Conservation (phyloP, 1,140 invertebrate species). For the Alviniconcha marisindica region DNA sequence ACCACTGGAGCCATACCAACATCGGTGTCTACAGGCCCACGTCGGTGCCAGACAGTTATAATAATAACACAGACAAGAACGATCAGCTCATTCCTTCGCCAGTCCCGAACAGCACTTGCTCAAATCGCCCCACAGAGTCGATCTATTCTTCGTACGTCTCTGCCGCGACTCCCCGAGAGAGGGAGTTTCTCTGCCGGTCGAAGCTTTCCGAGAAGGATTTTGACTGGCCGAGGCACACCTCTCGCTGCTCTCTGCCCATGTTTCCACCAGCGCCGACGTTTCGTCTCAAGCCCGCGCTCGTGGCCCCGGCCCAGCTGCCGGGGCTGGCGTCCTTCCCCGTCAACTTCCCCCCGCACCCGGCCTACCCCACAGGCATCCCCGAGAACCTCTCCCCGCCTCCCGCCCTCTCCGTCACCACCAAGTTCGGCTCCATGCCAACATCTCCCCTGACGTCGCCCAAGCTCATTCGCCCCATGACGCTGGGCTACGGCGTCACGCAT, state of each 20-base stretch:
- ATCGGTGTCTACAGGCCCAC: too few species aligned
- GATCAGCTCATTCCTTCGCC: too few species aligned
- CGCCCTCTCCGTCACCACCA: not conserved
- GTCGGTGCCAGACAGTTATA: too few species aligned
- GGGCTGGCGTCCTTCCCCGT: not conserved
- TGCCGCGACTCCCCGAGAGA: not conserved
- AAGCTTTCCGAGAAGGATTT: not conserved
- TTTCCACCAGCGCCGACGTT: too few species aligned
- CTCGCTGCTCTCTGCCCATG: not conserved
- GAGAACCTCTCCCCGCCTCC: slow-evolving; percentile 26
- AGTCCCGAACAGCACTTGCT: too few species aligned
- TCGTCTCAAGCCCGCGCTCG: not conserved
- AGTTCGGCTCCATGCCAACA: not conserved
- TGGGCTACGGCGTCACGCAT: not conserved
- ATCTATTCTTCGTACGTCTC: too few species aligned
- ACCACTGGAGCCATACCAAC: too few species aligned
- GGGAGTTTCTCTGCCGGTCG: not conserved
- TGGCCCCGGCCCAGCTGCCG: not conserved
- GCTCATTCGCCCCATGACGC: not conserved
- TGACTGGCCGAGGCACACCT: not conserved
- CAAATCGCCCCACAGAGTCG: not conserved
- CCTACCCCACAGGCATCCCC: not conserved
- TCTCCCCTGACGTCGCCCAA: not conserved
- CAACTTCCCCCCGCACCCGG: not conserved
- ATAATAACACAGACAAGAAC: too few species aligned